Conservation (phyloP, 2,113 vertebrate species). For the Trachemys scripta region DNA sequence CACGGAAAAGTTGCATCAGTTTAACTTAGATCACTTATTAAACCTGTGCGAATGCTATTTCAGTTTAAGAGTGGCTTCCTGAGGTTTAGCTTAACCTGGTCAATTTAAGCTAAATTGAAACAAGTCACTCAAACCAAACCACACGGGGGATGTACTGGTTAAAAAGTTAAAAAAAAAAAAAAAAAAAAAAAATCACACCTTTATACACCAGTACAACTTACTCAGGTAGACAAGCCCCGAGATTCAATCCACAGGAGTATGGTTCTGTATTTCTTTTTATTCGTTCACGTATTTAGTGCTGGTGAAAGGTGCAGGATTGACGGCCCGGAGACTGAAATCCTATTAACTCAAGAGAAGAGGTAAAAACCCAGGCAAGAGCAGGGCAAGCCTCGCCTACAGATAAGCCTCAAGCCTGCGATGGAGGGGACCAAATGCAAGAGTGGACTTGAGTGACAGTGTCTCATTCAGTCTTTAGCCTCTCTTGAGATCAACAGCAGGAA, state of each 20-base stretch:
- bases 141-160: neutral
- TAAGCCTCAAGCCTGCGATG: neutral
- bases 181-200: neutral
- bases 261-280: neutral
- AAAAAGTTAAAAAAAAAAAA: neutral
- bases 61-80: neutral
- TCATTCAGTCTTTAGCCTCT: neutral
- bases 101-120: neutral
- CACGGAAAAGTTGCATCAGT: neutral
- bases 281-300: neutral
- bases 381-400: neutral
- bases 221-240: neutral
- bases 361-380: neutral
- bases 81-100: neutral
- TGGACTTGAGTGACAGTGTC: neutral
- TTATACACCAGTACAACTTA: neutral
- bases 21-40: neutral
- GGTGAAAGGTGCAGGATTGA: neutral
- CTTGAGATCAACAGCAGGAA: neutral
- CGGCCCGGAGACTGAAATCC: neutral
- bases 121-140: neutral
- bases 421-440: neutral
- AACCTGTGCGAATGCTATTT: neutral
- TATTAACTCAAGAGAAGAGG: neutral
- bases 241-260: neutral